phyloP scores from a whole-genome alignment of 2,888 invertebrate genomes.

The Netelia virgata region DNA sequence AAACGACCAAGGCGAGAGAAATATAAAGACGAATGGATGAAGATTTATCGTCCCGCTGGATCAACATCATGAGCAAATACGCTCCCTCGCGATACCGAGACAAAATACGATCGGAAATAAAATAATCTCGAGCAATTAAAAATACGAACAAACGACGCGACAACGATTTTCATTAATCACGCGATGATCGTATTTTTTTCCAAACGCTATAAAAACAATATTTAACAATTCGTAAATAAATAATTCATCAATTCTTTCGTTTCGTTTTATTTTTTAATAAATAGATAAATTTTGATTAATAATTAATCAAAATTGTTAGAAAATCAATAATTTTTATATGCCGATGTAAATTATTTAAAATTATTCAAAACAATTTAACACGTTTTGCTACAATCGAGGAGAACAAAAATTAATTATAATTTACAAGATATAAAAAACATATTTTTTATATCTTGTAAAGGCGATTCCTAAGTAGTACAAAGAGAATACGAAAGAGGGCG shows the following conservation, averaged over 20 bases:
- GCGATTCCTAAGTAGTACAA: constrained; percentile 8
- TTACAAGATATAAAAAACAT: neutral
- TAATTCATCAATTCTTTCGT: no score
- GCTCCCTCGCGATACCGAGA: constrained; percentile 2
- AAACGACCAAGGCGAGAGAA: constrained; percentile 43
- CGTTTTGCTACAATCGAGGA: no score
- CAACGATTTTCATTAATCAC: neutral
- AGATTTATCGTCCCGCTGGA: constrained; percentile 60
- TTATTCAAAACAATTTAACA: no score
- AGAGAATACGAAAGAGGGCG: constrained; percentile 49
- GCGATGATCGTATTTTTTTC: no score
- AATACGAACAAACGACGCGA: neutral
- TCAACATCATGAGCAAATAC: constrained; percentile 37
- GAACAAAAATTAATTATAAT: neutral
- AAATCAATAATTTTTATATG: no score
- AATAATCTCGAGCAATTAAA: neutral
- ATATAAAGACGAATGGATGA: constrained; percentile 62
- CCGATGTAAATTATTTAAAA: no score
- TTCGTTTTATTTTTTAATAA: no score
- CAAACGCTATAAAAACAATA: no score
- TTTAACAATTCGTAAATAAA: no score
- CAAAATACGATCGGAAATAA: constrained; percentile 11
- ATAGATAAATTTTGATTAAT: no score
- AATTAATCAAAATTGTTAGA: no score
- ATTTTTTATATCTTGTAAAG: neutral